Conservation (phyloP, 2,888 invertebrate species). For the Dolomedes plantarius region DNA sequence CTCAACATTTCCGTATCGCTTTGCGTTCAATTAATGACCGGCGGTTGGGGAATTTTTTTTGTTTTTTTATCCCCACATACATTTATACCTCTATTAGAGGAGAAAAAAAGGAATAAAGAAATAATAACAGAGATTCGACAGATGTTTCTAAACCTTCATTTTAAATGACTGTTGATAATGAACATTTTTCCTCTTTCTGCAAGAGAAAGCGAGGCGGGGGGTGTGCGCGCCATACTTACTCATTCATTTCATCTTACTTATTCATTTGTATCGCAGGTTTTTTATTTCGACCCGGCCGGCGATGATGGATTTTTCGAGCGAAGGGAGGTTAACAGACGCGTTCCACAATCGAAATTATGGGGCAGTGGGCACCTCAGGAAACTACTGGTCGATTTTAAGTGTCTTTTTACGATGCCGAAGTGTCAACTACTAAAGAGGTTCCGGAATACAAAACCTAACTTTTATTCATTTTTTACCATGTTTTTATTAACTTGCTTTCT, state of each 20-base stretch:
- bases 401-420: no score
- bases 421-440: no score
- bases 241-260: conserved; percentile 24
- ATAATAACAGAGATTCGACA: conserved; percentile 51
- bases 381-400: no score
- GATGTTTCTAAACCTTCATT: conserved; percentile 65
- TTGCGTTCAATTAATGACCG: conserved; percentile 64
- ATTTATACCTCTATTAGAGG: conserved; percentile 9
- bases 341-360: conserved; percentile 6
- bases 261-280: neutral
- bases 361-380: no score
- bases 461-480: no score
- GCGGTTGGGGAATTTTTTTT: conserved; percentile 30
- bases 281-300: neutral
- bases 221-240: neutral
- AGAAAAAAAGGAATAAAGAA: conserved; percentile 9
- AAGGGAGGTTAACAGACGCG: conserved; percentile 22
- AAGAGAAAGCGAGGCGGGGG: neutral
- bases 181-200: conserved; percentile 35
- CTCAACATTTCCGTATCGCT: conserved; percentile 64
- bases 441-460: no score
- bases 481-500: no score
- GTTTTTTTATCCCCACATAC: no score
- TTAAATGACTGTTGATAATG: conserved; percentile 69
- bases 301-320: conserved; percentile 6